Base-by-base conservation (phyloP, 1,140 invertebrate species). In the Neomicropteryx cornuta region DNA sequence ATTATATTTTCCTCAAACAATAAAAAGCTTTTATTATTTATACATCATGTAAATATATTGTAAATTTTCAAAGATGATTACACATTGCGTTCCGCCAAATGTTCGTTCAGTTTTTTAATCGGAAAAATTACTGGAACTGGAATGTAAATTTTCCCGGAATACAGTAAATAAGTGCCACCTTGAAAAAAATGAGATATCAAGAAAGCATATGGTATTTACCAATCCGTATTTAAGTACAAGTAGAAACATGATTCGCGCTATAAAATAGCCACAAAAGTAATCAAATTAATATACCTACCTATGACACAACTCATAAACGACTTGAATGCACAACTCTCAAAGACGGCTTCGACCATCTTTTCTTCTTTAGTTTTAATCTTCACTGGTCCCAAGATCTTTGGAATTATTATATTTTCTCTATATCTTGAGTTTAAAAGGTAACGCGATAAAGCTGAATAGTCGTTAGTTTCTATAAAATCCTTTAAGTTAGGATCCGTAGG, bases 301-400 rank as follows among this genome's bases (percentile, higher is more conserved):
- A 88, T 70, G 38, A 92, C 82, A 68, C 88, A 91, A 58, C 90
- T 93, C 58, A 92, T 83, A 0, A 79, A 49, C 19, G 88, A 81
- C 70, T 96, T 96, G 55, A 96, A 95, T 5, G 73, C 66, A 61
- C 94, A 97, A 56, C 90, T 95, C 66, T 97, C 92, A 53, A 95
- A 82, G 3, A 77, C 71, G 0, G 73, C 66, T 60, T 92, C 84
- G n/a, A 97, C 76, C 50, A 80, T 73, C 66, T 90, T 87, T 55
- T 93, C 87, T 58, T 92, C 85, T 48, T 83, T 81, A 1, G 81
- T 78, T 70, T 90, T 91, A 23, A 91, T 83, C 38, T 75, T 60
- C 3, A 83, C 70, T 5, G 82, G 83, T 6, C 80, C 83, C 33
- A 87, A 63, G 20, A 71, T 72, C 52, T 76, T 72, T 6, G 87